Conservation (phyloP, 2,888 invertebrate genomes). For the Mesochorus sp. region DNA sequence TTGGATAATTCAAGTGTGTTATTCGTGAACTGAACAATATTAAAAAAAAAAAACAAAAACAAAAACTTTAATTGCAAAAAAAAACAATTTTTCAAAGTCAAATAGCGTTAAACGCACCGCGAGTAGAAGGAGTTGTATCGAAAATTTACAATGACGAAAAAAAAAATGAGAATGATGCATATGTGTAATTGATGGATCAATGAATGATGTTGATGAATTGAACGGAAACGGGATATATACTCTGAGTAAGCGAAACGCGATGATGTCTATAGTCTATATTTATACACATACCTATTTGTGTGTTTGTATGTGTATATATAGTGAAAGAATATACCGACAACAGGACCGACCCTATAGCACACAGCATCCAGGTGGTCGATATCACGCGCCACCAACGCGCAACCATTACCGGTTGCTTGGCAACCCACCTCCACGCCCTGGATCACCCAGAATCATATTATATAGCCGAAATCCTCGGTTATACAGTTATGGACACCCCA, state of each 20-base stretch:
- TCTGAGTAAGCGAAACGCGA: background rate
- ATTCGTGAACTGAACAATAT: no score
- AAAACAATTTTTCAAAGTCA: background rate
- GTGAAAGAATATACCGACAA: conserved; percentile 44
- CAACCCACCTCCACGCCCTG: conserved; percentile 73
- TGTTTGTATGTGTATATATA: conserved; percentile 1
- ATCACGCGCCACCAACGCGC: conserved; percentile 68
- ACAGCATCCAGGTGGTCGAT: conserved; percentile 69
- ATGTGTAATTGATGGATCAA: background rate
- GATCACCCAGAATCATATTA: conserved; percentile 61
- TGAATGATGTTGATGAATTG: background rate
- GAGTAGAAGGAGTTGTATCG: background rate
- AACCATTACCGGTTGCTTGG: conserved; percentile 71
- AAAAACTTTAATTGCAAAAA: background rate
- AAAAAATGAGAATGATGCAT: background rate
- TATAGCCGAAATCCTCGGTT: background rate
- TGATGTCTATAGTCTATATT: background rate
- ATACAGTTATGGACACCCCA: background rate
- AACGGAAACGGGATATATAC: conserved; percentile 19
- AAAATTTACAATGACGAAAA: background rate
- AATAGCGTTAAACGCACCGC: background rate
- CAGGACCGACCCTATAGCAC: conserved; percentile 48
- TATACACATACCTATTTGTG: no score
- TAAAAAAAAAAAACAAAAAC: no score
- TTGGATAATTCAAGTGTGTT: no score